Evolutionary conservation across 1,140 invertebrate species (phyloP).

Genomic region (Venustaconcha ellipsiformis): DNA sequence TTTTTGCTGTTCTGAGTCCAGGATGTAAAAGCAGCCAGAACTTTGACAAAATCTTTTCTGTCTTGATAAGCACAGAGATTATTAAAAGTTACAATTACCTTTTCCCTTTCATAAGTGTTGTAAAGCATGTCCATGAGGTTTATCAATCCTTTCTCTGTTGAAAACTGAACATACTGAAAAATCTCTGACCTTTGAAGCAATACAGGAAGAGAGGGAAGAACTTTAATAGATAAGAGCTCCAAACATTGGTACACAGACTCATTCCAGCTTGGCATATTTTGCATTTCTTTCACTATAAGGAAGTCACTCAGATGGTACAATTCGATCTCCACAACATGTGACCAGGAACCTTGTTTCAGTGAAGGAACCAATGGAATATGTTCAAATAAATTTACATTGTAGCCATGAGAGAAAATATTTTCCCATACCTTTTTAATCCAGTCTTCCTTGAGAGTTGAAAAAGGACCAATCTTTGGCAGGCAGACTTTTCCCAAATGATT

Average conservation of each 20-base stretch:
- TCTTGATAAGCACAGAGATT: background rate
- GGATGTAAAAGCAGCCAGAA: background rate
- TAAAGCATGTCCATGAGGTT: background rate
- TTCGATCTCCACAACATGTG: background rate
- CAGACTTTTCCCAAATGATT: background rate
- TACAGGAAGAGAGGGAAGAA: constrained; percentile 1
- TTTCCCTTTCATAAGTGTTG: background rate
- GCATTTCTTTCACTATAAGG: background rate
- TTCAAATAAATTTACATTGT: background rate
- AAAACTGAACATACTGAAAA: background rate
- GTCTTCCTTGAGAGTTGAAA: background rate
- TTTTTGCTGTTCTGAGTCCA: too few species aligned
- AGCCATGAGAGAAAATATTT: background rate
- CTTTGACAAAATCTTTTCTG: background rate
- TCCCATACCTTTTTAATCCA: constrained; percentile 3
- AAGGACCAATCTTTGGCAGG: background rate
- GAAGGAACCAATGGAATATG: constrained; percentile 1
- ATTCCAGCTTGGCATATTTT: background rate
- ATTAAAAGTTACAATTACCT: background rate
- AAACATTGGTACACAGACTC: background rate
- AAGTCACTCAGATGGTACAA: constrained; percentile 1
- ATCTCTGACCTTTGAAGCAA: background rate
- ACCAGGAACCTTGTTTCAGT: background rate
- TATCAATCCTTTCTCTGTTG: background rate
- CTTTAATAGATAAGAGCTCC: background rate